phyloP scores from a whole-genome alignment of 1,140 invertebrate genomes.

The Meloidogyne floridensis region DNA sequence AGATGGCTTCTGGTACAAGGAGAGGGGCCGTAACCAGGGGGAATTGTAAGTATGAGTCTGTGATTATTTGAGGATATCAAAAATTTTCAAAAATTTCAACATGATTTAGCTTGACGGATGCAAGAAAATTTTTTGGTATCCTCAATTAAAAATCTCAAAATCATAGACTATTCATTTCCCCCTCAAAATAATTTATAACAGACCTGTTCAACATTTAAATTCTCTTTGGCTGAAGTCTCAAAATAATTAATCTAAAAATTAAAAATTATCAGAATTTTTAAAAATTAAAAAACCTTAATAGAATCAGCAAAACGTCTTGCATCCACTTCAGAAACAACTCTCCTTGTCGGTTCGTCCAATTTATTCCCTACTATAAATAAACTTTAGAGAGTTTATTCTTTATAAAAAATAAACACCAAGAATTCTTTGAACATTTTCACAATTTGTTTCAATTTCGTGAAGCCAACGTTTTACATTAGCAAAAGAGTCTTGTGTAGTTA shows the following conservation, averaged over 20 bases:
- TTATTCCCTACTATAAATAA: slow-evolving; percentile 88
- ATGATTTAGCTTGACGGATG: too few species aligned
- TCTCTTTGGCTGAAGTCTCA: slow-evolving; percentile 98
- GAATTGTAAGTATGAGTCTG: too few species aligned
- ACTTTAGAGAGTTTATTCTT: slow-evolving; percentile 6
- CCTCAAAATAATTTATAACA: not conserved
- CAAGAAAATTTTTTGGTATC: too few species aligned
- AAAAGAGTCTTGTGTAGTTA: slow-evolving; percentile 96
- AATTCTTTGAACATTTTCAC: slow-evolving; percentile 98
- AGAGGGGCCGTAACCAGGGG: too few species aligned
- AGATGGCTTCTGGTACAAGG: not conserved
- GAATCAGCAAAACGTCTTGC: slow-evolving; percentile 92
- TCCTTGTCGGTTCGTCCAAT: slow-evolving; percentile 92
- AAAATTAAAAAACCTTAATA: slow-evolving; percentile 72
- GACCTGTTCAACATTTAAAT: slow-evolving; percentile 95
- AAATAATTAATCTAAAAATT: slow-evolving; percentile 82
- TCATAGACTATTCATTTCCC: too few species aligned
- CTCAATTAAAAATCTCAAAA: too few species aligned
- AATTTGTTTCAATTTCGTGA: slow-evolving; percentile 98
- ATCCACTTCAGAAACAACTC: slow-evolving; percentile 94
- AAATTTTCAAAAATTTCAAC: too few species aligned
- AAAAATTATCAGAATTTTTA: not conserved
- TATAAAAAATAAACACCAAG: slow-evolving; percentile 74
- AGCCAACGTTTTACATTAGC: slow-evolving; percentile 93
- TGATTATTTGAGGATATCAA: too few species aligned